These are phyloP conservation scores for Zoanthus solanderi DNA, from an alignment of 92 coral and sea anemone genomes.

Conservation along the genomic window DNA sequence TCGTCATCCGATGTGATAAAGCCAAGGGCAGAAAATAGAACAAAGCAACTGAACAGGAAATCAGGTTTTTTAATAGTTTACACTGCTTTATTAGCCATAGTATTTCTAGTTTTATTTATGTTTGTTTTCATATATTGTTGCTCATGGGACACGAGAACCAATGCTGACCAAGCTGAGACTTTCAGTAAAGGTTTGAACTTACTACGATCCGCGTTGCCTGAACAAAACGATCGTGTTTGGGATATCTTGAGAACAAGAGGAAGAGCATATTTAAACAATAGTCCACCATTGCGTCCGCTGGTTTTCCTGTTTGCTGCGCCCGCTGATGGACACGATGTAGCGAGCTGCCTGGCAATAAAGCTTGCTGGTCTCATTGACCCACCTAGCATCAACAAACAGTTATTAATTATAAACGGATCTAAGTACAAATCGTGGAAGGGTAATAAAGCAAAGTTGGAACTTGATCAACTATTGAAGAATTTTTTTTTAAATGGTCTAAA, in stretches of 20 bases:
- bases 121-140: background rate
- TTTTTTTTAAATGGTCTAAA: constrained; percentile 65
- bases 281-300: constrained; percentile 74
- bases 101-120: background rate
- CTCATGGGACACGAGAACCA: background rate
- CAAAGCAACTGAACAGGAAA: background rate
- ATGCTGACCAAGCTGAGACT: background rate
- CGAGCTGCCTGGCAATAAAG: constrained; percentile 79
- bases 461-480: constrained; percentile 59
- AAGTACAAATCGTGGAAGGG: constrained; percentile 29
- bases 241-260: constrained; percentile 70
- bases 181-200: background rate
- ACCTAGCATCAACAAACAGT: background rate
- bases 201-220: background rate
- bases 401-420: constrained; percentile 52
- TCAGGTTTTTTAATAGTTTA: background rate
- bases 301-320: constrained; percentile 80
- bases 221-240: constrained; percentile 60
- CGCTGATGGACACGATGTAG: constrained; percentile 68
- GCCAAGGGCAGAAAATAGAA: background rate
- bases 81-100: background rate
- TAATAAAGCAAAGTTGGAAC: constrained; percentile 60
- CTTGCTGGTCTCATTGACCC: constrained; percentile 69
- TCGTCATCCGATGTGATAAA: background rate
- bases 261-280: constrained; percentile 64